Conservation (phyloP, 1,140 invertebrate species). For the Mesaphorura yosii region DNA sequence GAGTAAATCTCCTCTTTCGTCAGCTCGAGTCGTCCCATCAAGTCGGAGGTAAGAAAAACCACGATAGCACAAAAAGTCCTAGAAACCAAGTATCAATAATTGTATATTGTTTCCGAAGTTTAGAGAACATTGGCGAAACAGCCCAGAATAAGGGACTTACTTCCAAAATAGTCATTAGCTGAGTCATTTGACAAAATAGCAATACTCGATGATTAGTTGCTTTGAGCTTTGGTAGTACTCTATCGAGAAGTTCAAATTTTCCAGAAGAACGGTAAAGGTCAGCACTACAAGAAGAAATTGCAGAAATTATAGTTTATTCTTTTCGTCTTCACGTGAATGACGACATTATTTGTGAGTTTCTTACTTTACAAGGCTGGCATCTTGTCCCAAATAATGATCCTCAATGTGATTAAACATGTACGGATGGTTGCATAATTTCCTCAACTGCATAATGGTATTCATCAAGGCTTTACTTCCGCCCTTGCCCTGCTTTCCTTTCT, state of each 20-base stretch:
- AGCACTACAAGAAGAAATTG: slow-evolving; percentile 10
- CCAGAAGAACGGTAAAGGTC: slow-evolving; percentile 54
- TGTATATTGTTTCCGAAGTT: too few species aligned
- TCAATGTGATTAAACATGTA: slow-evolving; percentile 62
- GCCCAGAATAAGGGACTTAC: too few species aligned
- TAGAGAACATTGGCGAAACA: too few species aligned
- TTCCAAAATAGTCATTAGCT: slow-evolving; percentile 58
- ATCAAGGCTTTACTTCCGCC: slow-evolving; percentile 46
- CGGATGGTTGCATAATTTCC: slow-evolving; percentile 63
- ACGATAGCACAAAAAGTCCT: slow-evolving; percentile 52
- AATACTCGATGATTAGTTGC: slow-evolving; percentile 48
- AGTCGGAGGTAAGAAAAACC: slow-evolving; percentile 41
- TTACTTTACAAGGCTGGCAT: slow-evolving; percentile 17
- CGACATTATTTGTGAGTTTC: too few species aligned
- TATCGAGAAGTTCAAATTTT: slow-evolving; percentile 58
- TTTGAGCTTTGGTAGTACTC: slow-evolving; percentile 55
- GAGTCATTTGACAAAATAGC: slow-evolving; percentile 65
- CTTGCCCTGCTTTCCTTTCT: slow-evolving; percentile 48
- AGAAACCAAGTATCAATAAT: slow-evolving; percentile 56
- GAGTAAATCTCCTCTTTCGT: slow-evolving; percentile 53
- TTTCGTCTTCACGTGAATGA: too few species aligned
- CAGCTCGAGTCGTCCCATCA: slow-evolving; percentile 58
- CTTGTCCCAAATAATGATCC: slow-evolving; percentile 41
- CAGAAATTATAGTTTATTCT: too few species aligned
- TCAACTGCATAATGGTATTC: slow-evolving; percentile 61